Conservation (phyloP, 2,888 invertebrate genomes). For the Morpho deidamia region DNA sequence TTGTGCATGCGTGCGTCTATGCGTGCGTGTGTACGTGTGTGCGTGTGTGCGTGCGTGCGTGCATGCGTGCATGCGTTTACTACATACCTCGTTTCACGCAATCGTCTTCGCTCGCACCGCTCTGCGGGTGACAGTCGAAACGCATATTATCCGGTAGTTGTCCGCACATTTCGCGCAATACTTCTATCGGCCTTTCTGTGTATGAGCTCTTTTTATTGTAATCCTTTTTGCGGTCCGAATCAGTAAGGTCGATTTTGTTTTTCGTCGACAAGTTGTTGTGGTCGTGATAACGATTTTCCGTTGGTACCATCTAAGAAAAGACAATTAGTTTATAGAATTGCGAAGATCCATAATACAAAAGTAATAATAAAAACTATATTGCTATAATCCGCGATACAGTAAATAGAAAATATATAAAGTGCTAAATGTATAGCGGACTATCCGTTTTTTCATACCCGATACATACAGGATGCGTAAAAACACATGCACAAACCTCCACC, state of each 20-base stretch:
- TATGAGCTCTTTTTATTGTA: conserved; percentile 46
- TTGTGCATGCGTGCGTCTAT: too few relatives aligned
- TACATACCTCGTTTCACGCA: conserved; percentile 78
- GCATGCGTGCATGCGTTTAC: too few relatives aligned
- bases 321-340: conserved; percentile 9
- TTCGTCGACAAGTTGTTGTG: conserved; percentile 73
- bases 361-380: too few relatives aligned
- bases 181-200: conserved; percentile 41
- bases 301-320: conserved; percentile 23
- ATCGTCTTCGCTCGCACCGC: conserved; percentile 58
- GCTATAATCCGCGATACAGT: too few relatives aligned
- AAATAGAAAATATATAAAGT: too few relatives aligned
- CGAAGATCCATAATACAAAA: too few relatives aligned
- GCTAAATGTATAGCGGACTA: too few relatives aligned
- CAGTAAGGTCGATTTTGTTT: conserved; percentile 50
- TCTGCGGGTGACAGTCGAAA: conserved; percentile 86
- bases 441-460: too few relatives aligned
- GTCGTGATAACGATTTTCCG: conserved; percentile 66
- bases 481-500: too few relatives aligned
- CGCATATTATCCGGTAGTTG: conserved; percentile 64
- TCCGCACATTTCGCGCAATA: conserved; percentile 60
- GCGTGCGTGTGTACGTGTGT: too few relatives aligned
- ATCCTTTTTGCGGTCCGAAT: conserved; percentile 25
- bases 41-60: too few relatives aligned
- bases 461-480: too few relatives aligned